These are phyloP conservation scores for Drosophila burlai DNA, from an alignment of 1,140 invertebrate genomes.

Conservation along the genomic window DNA sequence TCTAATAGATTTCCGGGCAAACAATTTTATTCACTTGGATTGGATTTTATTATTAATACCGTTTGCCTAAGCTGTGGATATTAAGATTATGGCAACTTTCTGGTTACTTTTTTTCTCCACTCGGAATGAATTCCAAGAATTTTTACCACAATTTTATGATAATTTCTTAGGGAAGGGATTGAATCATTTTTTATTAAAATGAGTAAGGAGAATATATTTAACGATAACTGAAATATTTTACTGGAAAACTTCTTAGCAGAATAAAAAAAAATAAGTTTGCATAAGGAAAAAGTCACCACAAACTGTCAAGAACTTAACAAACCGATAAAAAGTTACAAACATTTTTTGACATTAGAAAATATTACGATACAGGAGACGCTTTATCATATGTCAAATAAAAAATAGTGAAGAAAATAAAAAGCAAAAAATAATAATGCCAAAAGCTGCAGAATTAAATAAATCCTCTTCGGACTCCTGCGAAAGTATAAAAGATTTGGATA, in stretches of 20 bases:
- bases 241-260: not conserved
- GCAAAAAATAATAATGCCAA: not conserved
- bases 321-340: slow-evolving; percentile 3
- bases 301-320: not conserved
- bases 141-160: slow-evolving; percentile 13
- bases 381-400: not conserved
- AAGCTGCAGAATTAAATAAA: too few relatives aligned
- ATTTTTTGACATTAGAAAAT: not conserved
- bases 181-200: too few relatives aligned
- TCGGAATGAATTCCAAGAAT: slow-evolving; percentile 10
- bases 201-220: not conserved
- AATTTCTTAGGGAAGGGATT: not conserved
- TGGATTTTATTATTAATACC: slow-evolving; percentile 43
- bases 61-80: slow-evolving; percentile 37
- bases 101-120: not conserved
- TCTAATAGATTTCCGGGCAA: slow-evolving; percentile 45
- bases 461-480: not conserved
- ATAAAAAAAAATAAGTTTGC: not conserved
- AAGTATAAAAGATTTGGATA: not conserved
- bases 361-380: not conserved
- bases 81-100: slow-evolving; percentile 28
- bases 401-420: not conserved
- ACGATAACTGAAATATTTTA: not conserved
- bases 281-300: not conserved
- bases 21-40: slow-evolving; percentile 39